Conservation (phyloP, 2,113 vertebrate genomes). For the Cavia porcellus region DNA sequence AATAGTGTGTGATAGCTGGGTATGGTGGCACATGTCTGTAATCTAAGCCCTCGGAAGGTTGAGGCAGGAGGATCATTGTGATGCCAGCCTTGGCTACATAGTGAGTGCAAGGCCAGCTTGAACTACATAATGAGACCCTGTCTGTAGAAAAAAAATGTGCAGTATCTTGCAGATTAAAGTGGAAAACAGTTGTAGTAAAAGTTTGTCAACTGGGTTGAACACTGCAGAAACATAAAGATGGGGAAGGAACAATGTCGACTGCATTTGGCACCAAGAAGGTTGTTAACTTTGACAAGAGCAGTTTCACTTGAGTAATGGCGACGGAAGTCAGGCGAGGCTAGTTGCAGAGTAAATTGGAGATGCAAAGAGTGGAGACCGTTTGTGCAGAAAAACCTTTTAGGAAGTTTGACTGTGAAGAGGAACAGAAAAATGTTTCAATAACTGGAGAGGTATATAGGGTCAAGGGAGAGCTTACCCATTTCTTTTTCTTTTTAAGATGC, state of each 20-base stretch:
- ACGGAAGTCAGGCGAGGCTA: background rate
- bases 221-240: background rate
- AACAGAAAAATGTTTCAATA: constrained; percentile 2
- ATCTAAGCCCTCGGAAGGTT: background rate
- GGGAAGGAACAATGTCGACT: background rate
- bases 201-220: background rate
- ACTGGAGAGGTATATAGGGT: background rate
- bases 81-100: background rate
- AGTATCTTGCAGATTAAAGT: background rate
- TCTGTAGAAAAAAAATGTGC: background rate
- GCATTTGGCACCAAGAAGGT: background rate
- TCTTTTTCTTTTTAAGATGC: background rate
- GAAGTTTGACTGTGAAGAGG: constrained; percentile 32
- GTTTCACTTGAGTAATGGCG: constrained; percentile 31
- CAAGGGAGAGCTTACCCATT: background rate
- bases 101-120: background rate
- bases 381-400: constrained; percentile 53
- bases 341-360: constrained; percentile 61
- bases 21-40: background rate
- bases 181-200: background rate
- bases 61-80: background rate
- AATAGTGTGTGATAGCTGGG: background rate
- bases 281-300: constrained; percentile 63
- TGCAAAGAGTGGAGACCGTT: background rate
- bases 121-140: background rate